phyloP scores from a whole-genome alignment of 2,888 invertebrate genomes.

The Drosophila antonietae region DNA sequence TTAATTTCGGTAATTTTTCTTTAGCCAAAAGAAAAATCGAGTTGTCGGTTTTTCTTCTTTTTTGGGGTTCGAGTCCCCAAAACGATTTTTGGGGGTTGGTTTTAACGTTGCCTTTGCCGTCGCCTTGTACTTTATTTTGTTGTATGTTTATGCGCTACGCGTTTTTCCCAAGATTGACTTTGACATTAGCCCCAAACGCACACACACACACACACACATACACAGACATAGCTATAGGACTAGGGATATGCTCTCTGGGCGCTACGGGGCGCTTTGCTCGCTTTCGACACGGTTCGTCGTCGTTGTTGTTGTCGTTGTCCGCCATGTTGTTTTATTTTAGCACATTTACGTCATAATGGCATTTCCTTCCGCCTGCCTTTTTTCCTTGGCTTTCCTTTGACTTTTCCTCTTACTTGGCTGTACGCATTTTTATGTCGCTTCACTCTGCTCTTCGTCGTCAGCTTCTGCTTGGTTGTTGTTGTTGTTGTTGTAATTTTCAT shows the following conservation, averaged over 20 bases:
- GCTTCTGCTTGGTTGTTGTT: neutral
- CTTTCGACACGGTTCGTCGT: slow-evolving; percentile 71
- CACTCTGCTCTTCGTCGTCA: neutral
- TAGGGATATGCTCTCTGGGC: slow-evolving; percentile 47
- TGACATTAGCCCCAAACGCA: slow-evolving; percentile 78
- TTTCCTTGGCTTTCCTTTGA: slow-evolving; percentile 55
- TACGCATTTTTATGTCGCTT: slow-evolving; percentile 66
- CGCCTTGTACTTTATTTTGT: slow-evolving; percentile 62
- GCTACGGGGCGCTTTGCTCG: slow-evolving; percentile 54
- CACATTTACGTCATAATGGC: slow-evolving; percentile 82
- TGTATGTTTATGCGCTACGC: slow-evolving; percentile 78
- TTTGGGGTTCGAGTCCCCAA: slow-evolving; percentile 51
- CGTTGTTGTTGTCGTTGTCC: slow-evolving; percentile 64
- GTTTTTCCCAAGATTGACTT: slow-evolving; percentile 82
- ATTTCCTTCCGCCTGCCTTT: slow-evolving; percentile 73
- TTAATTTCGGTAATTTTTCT: slow-evolving; percentile 82
- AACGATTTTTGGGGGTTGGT: slow-evolving; percentile 53
- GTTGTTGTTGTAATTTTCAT: slow-evolving; percentile 60
- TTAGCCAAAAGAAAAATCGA: slow-evolving; percentile 77
- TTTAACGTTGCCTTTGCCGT: slow-evolving; percentile 39
- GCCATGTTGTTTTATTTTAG: slow-evolving; percentile 81
- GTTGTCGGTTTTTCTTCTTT: slow-evolving; percentile 61
- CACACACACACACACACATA: slow-evolving; percentile 33
- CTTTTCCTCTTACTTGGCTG: slow-evolving; percentile 62
- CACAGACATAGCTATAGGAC: slow-evolving; percentile 15